Percentiles rank a stretch among this genome's conserved stretches.
Evolutionary conservation across 2,888 invertebrate species (phyloP).

Genomic region (Sinhomidia bicolor): DNA sequence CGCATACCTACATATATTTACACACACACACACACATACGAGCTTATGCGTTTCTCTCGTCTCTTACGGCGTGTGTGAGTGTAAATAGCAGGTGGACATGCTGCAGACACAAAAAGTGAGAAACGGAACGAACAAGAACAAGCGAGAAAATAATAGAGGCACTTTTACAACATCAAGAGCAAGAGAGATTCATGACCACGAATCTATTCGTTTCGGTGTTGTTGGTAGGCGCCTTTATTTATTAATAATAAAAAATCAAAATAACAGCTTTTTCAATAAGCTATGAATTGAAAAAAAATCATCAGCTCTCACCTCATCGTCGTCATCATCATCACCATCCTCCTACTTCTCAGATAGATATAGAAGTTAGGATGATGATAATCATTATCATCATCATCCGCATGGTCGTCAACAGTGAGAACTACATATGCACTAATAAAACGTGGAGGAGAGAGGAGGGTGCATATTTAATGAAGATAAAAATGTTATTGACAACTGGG

Average conservation of each 20-base stretch:
- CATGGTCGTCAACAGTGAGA: background rate
- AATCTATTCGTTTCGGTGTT: slow-evolving; percentile 15
- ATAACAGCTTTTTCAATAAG: slow-evolving; percentile 13
- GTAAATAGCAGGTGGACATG: background rate
- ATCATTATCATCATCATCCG: background rate
- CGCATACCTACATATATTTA: background rate
- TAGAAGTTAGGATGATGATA: background rate
- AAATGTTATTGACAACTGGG: slow-evolving; percentile 42
- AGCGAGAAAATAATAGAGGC: background rate
- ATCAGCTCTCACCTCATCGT: slow-evolving; percentile 21
- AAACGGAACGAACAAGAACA: background rate
- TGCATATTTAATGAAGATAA: slow-evolving; percentile 47
- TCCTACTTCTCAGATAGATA: background rate
- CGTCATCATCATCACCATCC: too few species aligned
- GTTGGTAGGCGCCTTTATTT: slow-evolving; percentile 12
- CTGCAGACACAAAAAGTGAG: background rate
- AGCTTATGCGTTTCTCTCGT: too few species aligned
- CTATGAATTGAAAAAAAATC: slow-evolving; percentile 8
- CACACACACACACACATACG: background rate
- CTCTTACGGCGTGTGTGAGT: background rate
- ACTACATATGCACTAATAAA: background rate
- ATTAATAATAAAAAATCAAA: slow-evolving; percentile 35
- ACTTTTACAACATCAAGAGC: slow-evolving; percentile 1
- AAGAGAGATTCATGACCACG: background rate
- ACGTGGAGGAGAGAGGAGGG: background rate